These are phyloP conservation scores for Agrochola lota DNA, from an alignment of 2,888 invertebrate species.

Conservation along the genomic window DNA sequence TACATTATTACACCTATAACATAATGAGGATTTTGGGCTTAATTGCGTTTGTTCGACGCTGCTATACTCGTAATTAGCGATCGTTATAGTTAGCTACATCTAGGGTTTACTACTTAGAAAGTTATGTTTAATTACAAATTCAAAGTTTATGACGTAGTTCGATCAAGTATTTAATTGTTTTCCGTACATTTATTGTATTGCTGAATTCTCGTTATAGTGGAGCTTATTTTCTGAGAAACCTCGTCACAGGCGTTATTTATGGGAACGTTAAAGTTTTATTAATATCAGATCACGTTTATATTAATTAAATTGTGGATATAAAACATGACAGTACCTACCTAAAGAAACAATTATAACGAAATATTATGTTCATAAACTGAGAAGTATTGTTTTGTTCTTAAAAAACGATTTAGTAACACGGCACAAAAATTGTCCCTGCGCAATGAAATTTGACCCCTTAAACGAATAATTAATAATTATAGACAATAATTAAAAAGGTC, in stretches of 20 bases:
- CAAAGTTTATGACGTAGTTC: conserved; percentile 63
- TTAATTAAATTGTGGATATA: conserved; percentile 25
- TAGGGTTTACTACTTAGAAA: conserved; percentile 72
- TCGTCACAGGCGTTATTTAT: conserved; percentile 34
- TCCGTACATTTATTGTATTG: conserved; percentile 28
- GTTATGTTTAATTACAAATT: conserved; percentile 62
- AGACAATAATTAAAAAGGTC: conserved; percentile 21
- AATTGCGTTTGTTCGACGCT: conserved; percentile 69
- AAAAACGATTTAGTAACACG: conserved; percentile 4
- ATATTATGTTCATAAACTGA: conserved; percentile 21
- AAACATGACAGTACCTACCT: conserved; percentile 14
- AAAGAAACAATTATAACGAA: conserved; percentile 4
- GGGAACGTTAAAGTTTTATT: conserved; percentile 40
- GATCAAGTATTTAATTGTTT: conserved; percentile 40
- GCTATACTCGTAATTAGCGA: conserved; percentile 61
- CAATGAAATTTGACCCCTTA: background rate
- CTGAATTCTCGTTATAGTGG: conserved; percentile 19
- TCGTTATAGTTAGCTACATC: conserved; percentile 68
- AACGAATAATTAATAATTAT: conserved; percentile 11
- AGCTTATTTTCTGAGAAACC: conserved; percentile 41
- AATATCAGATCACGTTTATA: conserved; percentile 21
- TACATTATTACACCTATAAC: conserved; percentile 70
- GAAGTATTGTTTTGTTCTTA: conserved; percentile 12
- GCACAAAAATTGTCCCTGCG: background rate
- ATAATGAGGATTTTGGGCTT: conserved; percentile 75